phyloP scores from a whole-genome alignment of 2,113 vertebrate species.

The Corythoichthys intestinalis region DNA sequence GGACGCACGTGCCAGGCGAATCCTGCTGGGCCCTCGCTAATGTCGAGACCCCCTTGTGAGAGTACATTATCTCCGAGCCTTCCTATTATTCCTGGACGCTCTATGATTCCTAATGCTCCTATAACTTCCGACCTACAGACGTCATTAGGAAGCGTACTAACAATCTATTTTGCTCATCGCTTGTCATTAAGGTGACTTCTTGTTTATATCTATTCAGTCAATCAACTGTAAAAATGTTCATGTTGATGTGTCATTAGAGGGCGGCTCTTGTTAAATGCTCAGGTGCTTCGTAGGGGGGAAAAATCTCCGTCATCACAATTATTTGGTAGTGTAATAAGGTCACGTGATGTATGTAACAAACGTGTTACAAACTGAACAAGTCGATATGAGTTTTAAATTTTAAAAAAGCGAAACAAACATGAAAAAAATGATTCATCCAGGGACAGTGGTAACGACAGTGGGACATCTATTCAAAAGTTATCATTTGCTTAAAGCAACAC shows the following conservation, averaged over 20 bases:
- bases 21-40: conserved; percentile 71
- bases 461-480: too few species aligned
- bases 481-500: too few species aligned
- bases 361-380: too few species aligned
- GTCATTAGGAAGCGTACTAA: conserved; percentile 58
- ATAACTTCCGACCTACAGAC: conserved; percentile 48
- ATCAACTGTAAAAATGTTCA: conserved; percentile 16
- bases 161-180: conserved; percentile 63
- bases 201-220: conserved; percentile 46
- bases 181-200: conserved; percentile 52
- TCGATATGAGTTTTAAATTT: too few species aligned
- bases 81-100: conserved; percentile 67
- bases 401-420: too few species aligned
- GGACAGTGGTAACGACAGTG: too few species aligned
- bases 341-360: too few species aligned
- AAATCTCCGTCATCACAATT: not conserved
- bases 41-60: conserved; percentile 67
- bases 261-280: not conserved
- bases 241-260: not conserved
- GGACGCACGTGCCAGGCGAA: conserved; percentile 59
- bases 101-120: conserved; percentile 73
- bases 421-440: too few species aligned
- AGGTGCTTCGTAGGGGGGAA: not conserved
- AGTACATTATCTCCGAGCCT: conserved; percentile 72
- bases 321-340: too few species aligned